These are phyloP conservation scores for Xestia xanthographa DNA, from an alignment of 2,888 invertebrate genomes.

Conservation along the genomic window DNA sequence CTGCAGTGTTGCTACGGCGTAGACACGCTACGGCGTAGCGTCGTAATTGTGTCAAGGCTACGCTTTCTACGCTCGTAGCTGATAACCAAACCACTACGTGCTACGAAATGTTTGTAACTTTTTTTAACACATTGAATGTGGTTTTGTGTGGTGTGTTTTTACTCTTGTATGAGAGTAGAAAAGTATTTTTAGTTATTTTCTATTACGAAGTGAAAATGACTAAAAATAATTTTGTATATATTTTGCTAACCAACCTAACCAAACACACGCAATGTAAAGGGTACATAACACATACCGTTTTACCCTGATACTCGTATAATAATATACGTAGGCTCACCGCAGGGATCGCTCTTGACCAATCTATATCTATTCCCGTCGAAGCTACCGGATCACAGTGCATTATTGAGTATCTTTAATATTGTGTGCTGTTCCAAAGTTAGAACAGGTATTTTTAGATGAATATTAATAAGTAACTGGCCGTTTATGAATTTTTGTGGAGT, in stretches of 20 bases:
- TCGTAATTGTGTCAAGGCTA: conserved; percentile 50
- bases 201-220: not conserved
- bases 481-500: not conserved
- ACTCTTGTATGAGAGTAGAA: not conserved
- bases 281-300: not conserved
- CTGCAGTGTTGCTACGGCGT: conserved; percentile 46
- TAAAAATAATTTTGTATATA: not conserved
- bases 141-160: not conserved
- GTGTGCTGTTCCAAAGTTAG: not conserved
- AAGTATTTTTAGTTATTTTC: too few relatives aligned
- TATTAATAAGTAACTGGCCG: not conserved
- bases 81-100: conserved; percentile 36
- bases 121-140: conserved; percentile 5
- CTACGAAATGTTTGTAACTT: conserved; percentile 2
- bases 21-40: conserved; percentile 36
- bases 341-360: not conserved
- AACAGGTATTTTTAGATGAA: conserved; percentile 17
- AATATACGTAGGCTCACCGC: conserved; percentile 2
- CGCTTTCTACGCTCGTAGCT: conserved; percentile 37
- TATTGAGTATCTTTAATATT: conserved; percentile 20
- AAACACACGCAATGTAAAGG: not conserved
- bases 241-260: not conserved
- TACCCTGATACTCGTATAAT: not conserved
- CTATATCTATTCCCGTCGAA: conserved; percentile 16
- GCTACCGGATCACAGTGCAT: conserved; percentile 24